Evolutionary conservation across 2,888 invertebrate species (phyloP).

Genomic region (Rotaria socialis): DNA sequence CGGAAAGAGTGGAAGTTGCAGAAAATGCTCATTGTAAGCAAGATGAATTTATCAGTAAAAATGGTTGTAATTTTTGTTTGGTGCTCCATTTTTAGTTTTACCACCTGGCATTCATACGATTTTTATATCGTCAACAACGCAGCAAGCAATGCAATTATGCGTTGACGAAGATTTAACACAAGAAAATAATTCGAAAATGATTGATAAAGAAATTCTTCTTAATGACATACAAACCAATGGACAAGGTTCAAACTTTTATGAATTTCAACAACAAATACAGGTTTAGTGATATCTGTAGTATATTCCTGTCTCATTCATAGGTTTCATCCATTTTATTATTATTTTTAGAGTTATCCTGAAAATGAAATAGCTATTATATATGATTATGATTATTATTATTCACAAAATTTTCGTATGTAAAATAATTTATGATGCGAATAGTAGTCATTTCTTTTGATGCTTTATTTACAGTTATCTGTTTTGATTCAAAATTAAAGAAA

Average conservation of each 20-base stretch:
- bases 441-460: neutral
- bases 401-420: constrained; percentile 58
- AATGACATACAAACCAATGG: constrained; percentile 6
- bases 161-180: constrained; percentile 56
- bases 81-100: constrained; percentile 49
- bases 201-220: constrained; percentile 54
- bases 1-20: neutral
- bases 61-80: neutral
- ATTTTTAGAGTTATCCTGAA: constrained; percentile 54
- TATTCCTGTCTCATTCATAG: neutral
- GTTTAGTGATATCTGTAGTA: neutral
- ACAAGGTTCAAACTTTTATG: constrained; percentile 33
- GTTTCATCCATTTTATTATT: constrained; percentile 46
- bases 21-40: constrained; percentile 25
- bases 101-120: constrained; percentile 56
- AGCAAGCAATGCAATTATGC: constrained; percentile 55
- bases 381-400: constrained; percentile 57
- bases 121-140: constrained; percentile 57
- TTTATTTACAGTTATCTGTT: neutral
- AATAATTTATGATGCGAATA: neutral
- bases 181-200: constrained; percentile 50
- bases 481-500: constrained; percentile 37
- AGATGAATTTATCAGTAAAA: neutral
- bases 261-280: constrained; percentile 29
- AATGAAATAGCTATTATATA: constrained; percentile 58